phyloP scores from a whole-genome alignment of 2,797 vertebrate species.

The Apogon hyalosoma region DNA sequence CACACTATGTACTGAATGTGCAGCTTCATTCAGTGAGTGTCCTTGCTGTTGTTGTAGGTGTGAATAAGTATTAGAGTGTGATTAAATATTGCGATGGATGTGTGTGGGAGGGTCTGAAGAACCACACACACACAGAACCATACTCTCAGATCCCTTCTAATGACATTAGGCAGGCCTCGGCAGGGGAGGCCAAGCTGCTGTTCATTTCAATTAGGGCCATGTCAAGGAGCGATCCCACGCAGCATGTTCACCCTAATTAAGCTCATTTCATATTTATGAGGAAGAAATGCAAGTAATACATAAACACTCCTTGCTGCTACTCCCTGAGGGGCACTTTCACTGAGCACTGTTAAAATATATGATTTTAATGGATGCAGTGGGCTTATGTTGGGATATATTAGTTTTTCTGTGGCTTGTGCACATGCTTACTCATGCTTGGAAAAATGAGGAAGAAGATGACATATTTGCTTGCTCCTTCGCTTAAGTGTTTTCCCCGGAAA shows the following conservation, averaged over 20 bases:
- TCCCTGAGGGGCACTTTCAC: neutral
- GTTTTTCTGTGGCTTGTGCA: neutral
- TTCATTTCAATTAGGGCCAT: constrained; percentile 70
- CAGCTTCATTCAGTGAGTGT: constrained; percentile 16
- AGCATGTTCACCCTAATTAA: constrained; percentile 26
- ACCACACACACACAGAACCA: constrained; percentile 18
- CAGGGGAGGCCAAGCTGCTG: constrained; percentile 54
- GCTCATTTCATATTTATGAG: constrained; percentile 72
- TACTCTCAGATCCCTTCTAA: constrained; percentile 60
- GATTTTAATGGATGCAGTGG: neutral
- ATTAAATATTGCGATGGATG: constrained; percentile 44
- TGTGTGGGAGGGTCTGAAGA: constrained; percentile 34
- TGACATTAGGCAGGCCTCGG: constrained; percentile 58
- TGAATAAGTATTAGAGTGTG: constrained; percentile 49
- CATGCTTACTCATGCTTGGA: neutral
- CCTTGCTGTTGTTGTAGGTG: constrained; percentile 25
- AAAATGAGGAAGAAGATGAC: constrained; percentile 2
- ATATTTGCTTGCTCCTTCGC: constrained; percentile 2
- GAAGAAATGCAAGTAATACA: constrained; percentile 30
- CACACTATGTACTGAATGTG: neutral
- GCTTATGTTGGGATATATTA: neutral
- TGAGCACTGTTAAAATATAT: neutral
- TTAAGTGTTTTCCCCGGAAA: constrained; percentile 18
- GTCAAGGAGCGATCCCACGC: constrained; percentile 46
- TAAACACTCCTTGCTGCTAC: constrained; percentile 24